These are phyloP conservation scores for Chouioia cunea DNA, from an alignment of 2,888 invertebrate genomes.

Conservation along the genomic window DNA sequence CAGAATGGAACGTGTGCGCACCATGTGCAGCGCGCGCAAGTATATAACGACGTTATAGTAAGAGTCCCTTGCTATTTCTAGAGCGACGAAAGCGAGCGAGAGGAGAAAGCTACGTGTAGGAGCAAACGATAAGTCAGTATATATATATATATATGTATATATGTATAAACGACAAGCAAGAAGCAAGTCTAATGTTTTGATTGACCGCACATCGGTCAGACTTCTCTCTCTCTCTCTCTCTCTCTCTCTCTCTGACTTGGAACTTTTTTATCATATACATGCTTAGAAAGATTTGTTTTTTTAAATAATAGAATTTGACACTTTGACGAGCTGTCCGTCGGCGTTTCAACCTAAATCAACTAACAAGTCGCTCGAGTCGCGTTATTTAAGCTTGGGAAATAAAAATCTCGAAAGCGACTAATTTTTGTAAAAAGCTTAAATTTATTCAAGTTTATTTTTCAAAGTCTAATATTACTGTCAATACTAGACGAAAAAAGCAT, in stretches of 20 bases:
- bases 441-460: no score
- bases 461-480: no score
- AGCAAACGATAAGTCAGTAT: background rate
- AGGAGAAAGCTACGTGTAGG: background rate
- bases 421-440: no score
- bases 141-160: no score
- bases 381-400: no score
- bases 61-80: conserved; percentile 2
- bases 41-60: no score
- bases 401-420: no score
- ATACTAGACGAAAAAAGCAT: no score
- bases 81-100: background rate
- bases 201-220: background rate
- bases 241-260: background rate
- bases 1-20: conserved; percentile 47
- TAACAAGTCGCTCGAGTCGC: background rate
- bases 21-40: conserved; percentile 51
- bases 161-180: no score
- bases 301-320: background rate
- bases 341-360: background rate
- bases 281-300: background rate
- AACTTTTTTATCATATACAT: background rate
- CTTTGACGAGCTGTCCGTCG: background rate
- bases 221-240: no score
- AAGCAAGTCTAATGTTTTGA: no score